Evolutionary conservation across 2,797 vertebrate species (phyloP), one percentile per base, ranked within the genome.

Genomic region (Syngnathus acus): DNA sequence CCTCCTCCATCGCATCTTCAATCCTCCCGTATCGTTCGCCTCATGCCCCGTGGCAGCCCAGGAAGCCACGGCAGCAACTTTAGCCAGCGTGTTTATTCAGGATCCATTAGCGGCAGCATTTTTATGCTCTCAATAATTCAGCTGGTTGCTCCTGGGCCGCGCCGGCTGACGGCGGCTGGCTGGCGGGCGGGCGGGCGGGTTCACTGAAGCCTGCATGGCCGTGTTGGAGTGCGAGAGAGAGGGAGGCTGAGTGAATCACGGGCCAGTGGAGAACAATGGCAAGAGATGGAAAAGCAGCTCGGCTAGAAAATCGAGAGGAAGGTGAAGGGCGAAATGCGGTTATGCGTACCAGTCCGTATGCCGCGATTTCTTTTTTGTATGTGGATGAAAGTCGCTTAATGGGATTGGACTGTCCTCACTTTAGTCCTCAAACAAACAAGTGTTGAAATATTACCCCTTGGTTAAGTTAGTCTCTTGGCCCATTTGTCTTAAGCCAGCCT

Each of bases 91-190:
- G 87, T 91, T 91, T 90, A 90, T 90, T 91, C 89, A 87, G 87
- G 78, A 87, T 88, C 89, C 89, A 90, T 91, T 92, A 91, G 84
- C 80, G 68, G 76, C 81, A 82, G 83, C 78, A 77, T 90, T 91
- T 91, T 89, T 89, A 86, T 87, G 79, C 85, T 85, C 83, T 91
- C 88, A 92, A 91, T 92, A 90, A 92, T 92, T 92, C 86, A 89
- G 84, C 82, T 77, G 76, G 82, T 84, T 79, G 84, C 81, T 88
- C 86, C 81, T 79, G 86, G 86, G 82, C 83, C 42, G 72, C 76
- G 19, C 78, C 72, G 83, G 78, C 84, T 84, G 82, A 80, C 72
- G 83, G 77, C 72, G 83, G 86, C 32, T 32, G 32, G 32, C 32
- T 32, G 32, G 32, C 72, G 83, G 86, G 75, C 75, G 79, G 32